phyloP scores from a whole-genome alignment of 2,113 vertebrate species.

The Urocitellus parryii region DNA sequence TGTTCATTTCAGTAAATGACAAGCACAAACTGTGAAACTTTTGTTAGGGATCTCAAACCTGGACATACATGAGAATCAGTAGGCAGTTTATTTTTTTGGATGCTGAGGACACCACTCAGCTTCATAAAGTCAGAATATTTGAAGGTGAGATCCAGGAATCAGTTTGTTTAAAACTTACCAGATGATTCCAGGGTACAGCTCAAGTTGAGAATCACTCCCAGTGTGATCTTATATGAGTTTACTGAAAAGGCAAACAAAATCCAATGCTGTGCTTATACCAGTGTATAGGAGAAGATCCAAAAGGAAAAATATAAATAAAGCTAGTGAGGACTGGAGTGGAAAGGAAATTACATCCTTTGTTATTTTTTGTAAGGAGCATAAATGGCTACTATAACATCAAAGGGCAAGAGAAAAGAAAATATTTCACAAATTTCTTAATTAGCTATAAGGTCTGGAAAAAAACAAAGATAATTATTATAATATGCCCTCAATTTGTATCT shows the following conservation, averaged over 20 bases:
- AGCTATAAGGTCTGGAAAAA: not conserved
- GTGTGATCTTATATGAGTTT: not conserved
- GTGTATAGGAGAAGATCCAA: not conserved
- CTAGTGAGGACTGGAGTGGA: not conserved
- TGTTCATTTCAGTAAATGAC: not conserved
- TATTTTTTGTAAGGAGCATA: not conserved
- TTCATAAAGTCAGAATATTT: not conserved
- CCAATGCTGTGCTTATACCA: not conserved
- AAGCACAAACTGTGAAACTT: not conserved
- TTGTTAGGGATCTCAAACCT: not conserved
- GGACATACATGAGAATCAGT: not conserved
- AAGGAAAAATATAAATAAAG: slow-evolving; percentile 1
- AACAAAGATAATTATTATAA: not conserved
- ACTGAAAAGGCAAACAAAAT: not conserved
- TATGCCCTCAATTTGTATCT: not conserved
- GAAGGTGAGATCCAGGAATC: not conserved
- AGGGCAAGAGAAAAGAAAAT: not conserved
- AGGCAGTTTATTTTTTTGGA: not conserved
- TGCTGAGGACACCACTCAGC: not conserved
- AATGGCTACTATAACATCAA: slow-evolving; percentile 8
- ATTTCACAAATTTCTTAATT: slow-evolving; percentile 29
- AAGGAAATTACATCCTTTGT: not conserved
- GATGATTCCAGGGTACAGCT: not conserved
- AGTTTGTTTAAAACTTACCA: not conserved
- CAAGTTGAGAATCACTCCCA: not conserved